phyloP scores from a whole-genome alignment of 1,140 invertebrate species.

The Leptinotarsa undecemlineata region DNA sequence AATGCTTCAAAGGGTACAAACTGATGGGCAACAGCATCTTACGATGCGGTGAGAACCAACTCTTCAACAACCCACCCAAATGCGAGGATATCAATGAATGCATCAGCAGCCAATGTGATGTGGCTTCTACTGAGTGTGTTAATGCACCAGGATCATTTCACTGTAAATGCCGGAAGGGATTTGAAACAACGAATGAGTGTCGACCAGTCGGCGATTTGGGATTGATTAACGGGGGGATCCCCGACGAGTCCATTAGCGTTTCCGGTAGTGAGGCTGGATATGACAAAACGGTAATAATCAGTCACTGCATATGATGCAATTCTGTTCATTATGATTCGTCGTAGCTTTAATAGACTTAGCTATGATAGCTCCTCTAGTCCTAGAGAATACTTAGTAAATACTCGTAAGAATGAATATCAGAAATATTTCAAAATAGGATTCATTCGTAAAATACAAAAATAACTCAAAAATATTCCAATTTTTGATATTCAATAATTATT shows the following conservation, averaged over 20 bases:
- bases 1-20: slow-evolving; percentile 89
- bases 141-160: slow-evolving; percentile 90
- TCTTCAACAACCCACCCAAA: slow-evolving; percentile 81
- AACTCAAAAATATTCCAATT: too few species aligned
- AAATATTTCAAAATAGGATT: too few species aligned
- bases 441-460: too few species aligned
- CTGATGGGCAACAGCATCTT: slow-evolving; percentile 84
- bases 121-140: slow-evolving; percentile 87
- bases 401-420: too few species aligned
- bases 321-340: neutral
- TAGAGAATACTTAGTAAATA: too few species aligned
- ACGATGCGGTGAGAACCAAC: slow-evolving; percentile 82
- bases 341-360: too few species aligned
- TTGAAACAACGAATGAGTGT: slow-evolving; percentile 85
- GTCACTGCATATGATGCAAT: neutral
- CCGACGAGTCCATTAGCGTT: slow-evolving; percentile 85
- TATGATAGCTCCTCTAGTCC: too few species aligned
- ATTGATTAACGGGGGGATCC: slow-evolving; percentile 84
- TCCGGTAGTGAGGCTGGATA: slow-evolving; percentile 82
- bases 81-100: slow-evolving; percentile 96
- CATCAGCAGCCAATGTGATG: slow-evolving; percentile 83
- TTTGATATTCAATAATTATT: too few species aligned
- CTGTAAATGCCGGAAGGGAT: slow-evolving; percentile 86
- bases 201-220: slow-evolving; percentile 86
- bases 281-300: slow-evolving; percentile 70